These are phyloP conservation scores for Caenorhabditis sp. DNA, from an alignment of 2,888 invertebrate species.

Conservation along the genomic window DNA sequence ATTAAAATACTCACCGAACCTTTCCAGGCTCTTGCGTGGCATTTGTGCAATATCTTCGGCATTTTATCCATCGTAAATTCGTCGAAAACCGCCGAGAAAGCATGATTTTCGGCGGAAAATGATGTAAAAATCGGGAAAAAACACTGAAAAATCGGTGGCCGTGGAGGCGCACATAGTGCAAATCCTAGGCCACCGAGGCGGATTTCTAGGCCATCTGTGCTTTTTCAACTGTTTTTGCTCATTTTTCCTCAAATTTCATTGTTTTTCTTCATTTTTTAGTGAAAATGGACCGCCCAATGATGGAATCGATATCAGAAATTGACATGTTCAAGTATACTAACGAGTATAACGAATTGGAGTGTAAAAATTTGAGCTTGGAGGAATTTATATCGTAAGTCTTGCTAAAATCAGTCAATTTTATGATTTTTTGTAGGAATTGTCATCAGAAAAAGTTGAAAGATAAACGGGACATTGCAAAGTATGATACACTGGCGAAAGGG, in stretches of 20 bases:
- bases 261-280: neutral
- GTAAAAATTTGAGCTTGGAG: slow-evolving; percentile 27
- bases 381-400: slow-evolving; percentile 10
- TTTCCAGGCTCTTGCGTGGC: slow-evolving; percentile 31
- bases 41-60: slow-evolving; percentile 32
- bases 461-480: neutral
- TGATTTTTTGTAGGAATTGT: neutral
- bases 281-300: neutral
- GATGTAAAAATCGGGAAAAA: neutral
- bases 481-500: neutral
- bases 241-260: neutral
- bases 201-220: slow-evolving; percentile 10
- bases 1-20: slow-evolving; percentile 18
- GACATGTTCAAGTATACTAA: neutral
- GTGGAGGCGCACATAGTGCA: slow-evolving; percentile 1
- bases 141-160: slow-evolving; percentile 13
- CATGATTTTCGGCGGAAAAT: no score
- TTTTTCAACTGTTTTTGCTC: neutral
- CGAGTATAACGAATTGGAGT: slow-evolving; percentile 27
- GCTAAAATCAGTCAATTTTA: neutral
- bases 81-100: slow-evolving; percentile 36
- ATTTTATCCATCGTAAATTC: slow-evolving; percentile 27
- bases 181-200: slow-evolving; percentile 13
- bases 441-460: neutral
- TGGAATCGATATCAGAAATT: neutral